Evolutionary conservation across 1,140 invertebrate species (phyloP), one percentile per base, ranked within the genome.

Genomic region (Brachionus rubens): DNA sequence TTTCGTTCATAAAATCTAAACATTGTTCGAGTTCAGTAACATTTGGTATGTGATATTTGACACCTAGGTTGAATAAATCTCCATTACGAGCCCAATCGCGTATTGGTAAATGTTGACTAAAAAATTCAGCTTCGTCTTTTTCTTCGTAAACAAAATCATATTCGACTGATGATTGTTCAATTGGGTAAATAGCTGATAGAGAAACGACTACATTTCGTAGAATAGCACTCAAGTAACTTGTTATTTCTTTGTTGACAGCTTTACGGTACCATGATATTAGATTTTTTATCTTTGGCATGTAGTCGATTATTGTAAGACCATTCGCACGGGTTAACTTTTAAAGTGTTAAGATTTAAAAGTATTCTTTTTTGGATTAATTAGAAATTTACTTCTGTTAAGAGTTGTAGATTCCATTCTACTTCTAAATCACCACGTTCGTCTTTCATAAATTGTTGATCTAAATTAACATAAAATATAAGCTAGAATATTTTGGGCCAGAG

Each of bases 361-460:
- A 16, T 6, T 1, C 16, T 40, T 16, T 36, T 14, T n/a, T 48
- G 9, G 12, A 24, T 21, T 40, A 5, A 24, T 1, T 26, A 12
- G 4, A 36, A 41, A 48, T 33, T 50, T 77, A 91, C 87, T 82
- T 91, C 88, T 70, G 90, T 89, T 9, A 94, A 81, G 24, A 95
- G 81, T 0, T 91, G 84, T 30, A 94, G 82, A 79, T 90, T 89
- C 82, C 92, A 94, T 0, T 92, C 81, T 7, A 95, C 84, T 77
- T 92, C 89, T 78, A 90, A 88, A 78, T 93, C 91, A 1, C 92
- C 82, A 78, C 89, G 89, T 81, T 93, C 91, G 78, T 91, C 90
- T 50, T 88, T 87, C 16, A 84, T 76, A 48, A 88, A 80, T 76
- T 91, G 89, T 40, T 82, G 82, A 78, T 81, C 83, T 85, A 75